phyloP scores from a whole-genome alignment of 2,113 vertebrate genomes.

The Pampusana beccarii region DNA sequence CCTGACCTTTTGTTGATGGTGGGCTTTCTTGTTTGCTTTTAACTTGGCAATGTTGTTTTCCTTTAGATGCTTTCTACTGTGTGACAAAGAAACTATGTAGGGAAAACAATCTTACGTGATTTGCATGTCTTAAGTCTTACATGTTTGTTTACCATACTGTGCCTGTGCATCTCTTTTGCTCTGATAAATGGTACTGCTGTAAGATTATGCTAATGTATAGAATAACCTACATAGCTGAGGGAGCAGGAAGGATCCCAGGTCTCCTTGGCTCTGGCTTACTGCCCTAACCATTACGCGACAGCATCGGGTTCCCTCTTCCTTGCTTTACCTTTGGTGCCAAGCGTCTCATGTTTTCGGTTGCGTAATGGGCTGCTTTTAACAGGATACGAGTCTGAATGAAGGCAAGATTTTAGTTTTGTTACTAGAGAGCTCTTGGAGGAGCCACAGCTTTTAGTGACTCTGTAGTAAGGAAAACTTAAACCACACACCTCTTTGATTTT shows the following conservation, averaged over 20 bases:
- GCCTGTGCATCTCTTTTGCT: not conserved
- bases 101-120: not conserved
- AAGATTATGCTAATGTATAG: not conserved
- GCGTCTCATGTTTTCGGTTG: not conserved
- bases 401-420: not conserved
- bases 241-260: not conserved
- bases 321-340: not conserved
- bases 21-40: not conserved
- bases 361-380: not conserved
- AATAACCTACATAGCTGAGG: not conserved
- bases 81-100: not conserved
- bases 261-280: not conserved
- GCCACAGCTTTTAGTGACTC: rapidly evolving
- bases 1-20: not conserved
- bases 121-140: not conserved
- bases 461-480: not conserved
- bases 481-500: not conserved
- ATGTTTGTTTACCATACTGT: not conserved
- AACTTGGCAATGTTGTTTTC: not conserved
- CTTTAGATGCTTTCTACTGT: not conserved
- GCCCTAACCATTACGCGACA: not conserved
- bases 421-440: not conserved
- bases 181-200: not conserved
- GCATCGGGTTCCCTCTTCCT: conserved; percentile 11
- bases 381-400: not conserved